Evolutionary conservation across 2,797 vertebrate species (phyloP).

Genomic region (Anguilla marmorata): DNA sequence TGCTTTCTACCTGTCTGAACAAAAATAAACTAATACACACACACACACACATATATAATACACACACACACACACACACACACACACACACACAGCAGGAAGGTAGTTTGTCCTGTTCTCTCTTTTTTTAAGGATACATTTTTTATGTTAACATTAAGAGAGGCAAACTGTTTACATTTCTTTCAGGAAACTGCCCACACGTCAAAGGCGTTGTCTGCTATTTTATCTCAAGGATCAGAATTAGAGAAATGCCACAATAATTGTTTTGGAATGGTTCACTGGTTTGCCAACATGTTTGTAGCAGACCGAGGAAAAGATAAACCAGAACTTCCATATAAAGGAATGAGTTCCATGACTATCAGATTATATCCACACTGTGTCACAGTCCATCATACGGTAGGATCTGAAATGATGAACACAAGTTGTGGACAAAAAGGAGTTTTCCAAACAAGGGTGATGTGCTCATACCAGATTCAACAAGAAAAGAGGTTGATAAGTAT

Average conservation of each 20-base stretch:
- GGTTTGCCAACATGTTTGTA: conserved; percentile 48
- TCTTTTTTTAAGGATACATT: not conserved
- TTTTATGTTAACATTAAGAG: not conserved
- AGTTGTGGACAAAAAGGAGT: not conserved
- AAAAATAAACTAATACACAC: too few relatives aligned
- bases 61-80: too few relatives aligned
- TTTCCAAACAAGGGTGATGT: not conserved
- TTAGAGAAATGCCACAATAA: conserved; percentile 48
- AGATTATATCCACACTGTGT: not conserved
- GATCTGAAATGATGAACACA: not conserved
- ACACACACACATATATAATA: too few relatives aligned
- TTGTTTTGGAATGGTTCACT: conserved; percentile 55
- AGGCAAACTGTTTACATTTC: not conserved
- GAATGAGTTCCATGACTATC: conserved; percentile 8
- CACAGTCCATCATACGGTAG: not conserved
- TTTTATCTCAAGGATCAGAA: conserved; percentile 51
- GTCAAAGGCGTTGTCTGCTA: conserved; percentile 27
- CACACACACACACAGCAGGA: too few relatives aligned
- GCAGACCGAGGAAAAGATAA: conserved; percentile 52
- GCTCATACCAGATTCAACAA: not conserved
- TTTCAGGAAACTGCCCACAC: conserved; percentile 16
- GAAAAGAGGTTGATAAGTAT: not conserved
- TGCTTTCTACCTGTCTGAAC: too few relatives aligned
- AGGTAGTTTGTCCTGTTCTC: not conserved
- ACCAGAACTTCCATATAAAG: conserved; percentile 70